phyloP scores from a whole-genome alignment of 2,113 vertebrate genomes.

The human region DNA sequence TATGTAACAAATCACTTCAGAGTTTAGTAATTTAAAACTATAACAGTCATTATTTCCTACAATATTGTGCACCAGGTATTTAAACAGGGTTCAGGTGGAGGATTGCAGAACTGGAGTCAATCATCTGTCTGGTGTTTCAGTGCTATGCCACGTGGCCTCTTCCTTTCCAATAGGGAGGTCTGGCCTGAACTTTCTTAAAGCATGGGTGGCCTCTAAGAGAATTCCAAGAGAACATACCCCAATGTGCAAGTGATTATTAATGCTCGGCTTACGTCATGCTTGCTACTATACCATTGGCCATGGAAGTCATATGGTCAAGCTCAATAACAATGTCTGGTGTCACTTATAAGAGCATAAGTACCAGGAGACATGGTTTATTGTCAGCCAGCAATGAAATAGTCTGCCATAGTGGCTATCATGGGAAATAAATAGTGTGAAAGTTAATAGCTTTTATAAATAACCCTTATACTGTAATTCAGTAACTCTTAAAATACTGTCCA shows the following conservation, averaged over 20 bases:
- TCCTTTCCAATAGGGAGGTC: background rate
- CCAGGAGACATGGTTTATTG: background rate
- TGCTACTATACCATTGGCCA: too few species aligned
- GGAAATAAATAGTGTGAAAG: background rate
- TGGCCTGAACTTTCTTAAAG: background rate
- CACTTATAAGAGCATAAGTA: background rate
- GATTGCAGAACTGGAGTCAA: background rate
- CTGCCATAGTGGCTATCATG: background rate
- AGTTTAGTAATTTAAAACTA: background rate
- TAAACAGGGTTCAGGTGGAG: background rate
- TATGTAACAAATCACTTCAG: too few species aligned
- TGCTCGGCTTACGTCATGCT: too few species aligned
- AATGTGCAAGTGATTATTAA: too few species aligned
- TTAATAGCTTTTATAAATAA: background rate
- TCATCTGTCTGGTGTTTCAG: background rate
- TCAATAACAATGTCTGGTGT: background rate
- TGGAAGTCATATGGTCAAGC: too few species aligned
- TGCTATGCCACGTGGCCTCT: background rate
- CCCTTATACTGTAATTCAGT: background rate
- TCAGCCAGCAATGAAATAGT: background rate
- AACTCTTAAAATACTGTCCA: background rate
- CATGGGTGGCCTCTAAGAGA: background rate
- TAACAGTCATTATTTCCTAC: background rate
- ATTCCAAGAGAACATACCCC: background rate
- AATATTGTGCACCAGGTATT: background rate